phyloP scores from a whole-genome alignment of 2,797 vertebrate genomes.

The Diglossa cyanea region DNA sequence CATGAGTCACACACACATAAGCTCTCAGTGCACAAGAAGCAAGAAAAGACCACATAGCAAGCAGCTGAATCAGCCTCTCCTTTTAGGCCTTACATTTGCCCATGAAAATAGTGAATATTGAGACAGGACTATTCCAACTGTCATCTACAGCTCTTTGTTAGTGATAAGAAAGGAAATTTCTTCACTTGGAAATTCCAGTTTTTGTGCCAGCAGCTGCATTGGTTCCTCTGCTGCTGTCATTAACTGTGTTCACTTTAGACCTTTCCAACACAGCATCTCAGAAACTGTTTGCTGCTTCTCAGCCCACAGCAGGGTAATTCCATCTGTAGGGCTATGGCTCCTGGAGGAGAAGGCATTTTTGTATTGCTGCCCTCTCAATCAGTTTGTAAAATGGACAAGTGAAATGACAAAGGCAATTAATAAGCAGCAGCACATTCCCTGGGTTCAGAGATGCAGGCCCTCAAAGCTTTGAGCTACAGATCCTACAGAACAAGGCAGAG shows the following conservation, averaged over 20 bases:
- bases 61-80: background rate
- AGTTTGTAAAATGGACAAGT: background rate
- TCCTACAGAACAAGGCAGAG: background rate
- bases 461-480: background rate
- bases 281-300: background rate
- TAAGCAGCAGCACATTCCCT: background rate
- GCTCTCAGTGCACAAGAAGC: background rate
- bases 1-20: background rate
- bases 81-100: background rate
- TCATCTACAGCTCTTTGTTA: background rate
- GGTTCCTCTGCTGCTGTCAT: background rate
- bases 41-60: background rate
- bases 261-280: background rate
- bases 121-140: background rate
- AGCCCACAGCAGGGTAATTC: background rate
- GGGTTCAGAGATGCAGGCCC: background rate
- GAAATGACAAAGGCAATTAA: background rate
- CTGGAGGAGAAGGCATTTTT: background rate
- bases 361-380: background rate
- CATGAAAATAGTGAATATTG: background rate
- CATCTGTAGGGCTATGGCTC: background rate
- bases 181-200: background rate
- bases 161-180: background rate
- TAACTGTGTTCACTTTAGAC: background rate
- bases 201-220: background rate